Conservation (phyloP, 2,888 invertebrate species). For the Meloe dianella region DNA sequence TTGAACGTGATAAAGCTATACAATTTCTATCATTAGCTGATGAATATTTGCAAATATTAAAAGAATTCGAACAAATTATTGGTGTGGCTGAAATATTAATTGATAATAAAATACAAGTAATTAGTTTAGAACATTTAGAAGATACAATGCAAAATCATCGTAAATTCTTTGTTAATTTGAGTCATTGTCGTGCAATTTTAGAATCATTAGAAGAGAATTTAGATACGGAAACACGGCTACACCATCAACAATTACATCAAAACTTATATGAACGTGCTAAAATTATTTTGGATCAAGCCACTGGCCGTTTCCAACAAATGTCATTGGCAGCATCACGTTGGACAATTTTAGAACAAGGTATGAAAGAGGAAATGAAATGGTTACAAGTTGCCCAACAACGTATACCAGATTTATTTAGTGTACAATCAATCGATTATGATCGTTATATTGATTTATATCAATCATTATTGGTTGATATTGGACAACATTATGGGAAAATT, state of each 20-base stretch:
- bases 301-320: slow-evolving; percentile 81
- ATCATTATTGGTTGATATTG: slow-evolving; percentile 78
- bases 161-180: slow-evolving; percentile 86
- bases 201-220: slow-evolving; percentile 86
- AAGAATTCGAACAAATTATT: slow-evolving; percentile 85
- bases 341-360: slow-evolving; percentile 79
- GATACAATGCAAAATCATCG: slow-evolving; percentile 89
- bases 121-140: slow-evolving; percentile 78
- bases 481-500: slow-evolving; percentile 80
- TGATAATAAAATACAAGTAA: slow-evolving; percentile 77
- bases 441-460: slow-evolving; percentile 85
- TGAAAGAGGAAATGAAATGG: slow-evolving; percentile 85
- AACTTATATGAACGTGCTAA: slow-evolving; percentile 79
- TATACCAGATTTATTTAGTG: slow-evolving; percentile 79
- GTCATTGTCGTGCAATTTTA: slow-evolving; percentile 84
- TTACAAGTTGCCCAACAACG: slow-evolving; percentile 82
- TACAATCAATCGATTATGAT: slow-evolving; percentile 83
- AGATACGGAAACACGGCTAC: slow-evolving; percentile 77
- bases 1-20: slow-evolving; percentile 77
- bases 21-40: slow-evolving; percentile 79
- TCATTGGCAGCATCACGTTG: slow-evolving; percentile 85
- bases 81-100: slow-evolving; percentile 82
- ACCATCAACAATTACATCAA: slow-evolving; percentile 76
- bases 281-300: slow-evolving; percentile 79
- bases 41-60: slow-evolving; percentile 87